Percentiles rank a stretch among this genome's conserved stretches.
phyloP scores from a whole-genome alignment of 2,888 invertebrate species.

The Arctia plantaginis region DNA sequence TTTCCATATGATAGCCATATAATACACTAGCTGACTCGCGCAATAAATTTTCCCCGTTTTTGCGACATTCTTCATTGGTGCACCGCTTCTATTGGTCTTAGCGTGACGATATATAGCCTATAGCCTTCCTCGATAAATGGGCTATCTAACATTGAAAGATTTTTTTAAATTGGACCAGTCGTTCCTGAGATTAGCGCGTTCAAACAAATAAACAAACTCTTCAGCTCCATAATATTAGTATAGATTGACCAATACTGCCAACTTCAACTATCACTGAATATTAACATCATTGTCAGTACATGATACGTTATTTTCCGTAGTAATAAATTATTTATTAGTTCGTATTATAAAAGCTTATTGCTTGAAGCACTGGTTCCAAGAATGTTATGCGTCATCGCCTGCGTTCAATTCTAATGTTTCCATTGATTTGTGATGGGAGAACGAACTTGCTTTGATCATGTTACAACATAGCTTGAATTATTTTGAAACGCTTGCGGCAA shows the following conservation, averaged over 20 bases:
- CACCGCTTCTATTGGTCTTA: no score
- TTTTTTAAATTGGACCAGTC: no score
- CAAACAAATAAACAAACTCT: no score
- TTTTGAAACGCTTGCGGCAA: slow-evolving; percentile 10
- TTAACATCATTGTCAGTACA: slow-evolving; percentile 38
- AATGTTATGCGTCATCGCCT: slow-evolving; percentile 58
- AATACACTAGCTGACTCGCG: not conserved
- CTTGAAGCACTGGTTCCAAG: slow-evolving; percentile 50
- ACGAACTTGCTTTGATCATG: slow-evolving; percentile 15
- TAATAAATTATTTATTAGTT: slow-evolving; percentile 57
- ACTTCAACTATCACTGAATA: slow-evolving; percentile 31
- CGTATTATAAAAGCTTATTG: slow-evolving; percentile 52
- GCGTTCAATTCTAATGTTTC: slow-evolving; percentile 53
- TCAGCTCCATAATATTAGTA: no score
- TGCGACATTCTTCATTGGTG: no score
- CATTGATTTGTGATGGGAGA: slow-evolving; percentile 49
- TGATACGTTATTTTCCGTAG: slow-evolving; percentile 41
- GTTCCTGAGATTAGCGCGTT: no score
- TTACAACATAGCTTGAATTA: slow-evolving; percentile 8
- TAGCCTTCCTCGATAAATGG: no score
- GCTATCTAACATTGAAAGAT: no score
- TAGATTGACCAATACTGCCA: not conserved
- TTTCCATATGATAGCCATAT: not conserved
- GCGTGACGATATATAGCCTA: no score
- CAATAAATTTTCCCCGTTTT: no score